A percentile compares a stretch with the other conserved stretches of the same genome.
Conservation (phyloP, 2,797 vertebrate species). For the Hippocampus kuda region DNA sequence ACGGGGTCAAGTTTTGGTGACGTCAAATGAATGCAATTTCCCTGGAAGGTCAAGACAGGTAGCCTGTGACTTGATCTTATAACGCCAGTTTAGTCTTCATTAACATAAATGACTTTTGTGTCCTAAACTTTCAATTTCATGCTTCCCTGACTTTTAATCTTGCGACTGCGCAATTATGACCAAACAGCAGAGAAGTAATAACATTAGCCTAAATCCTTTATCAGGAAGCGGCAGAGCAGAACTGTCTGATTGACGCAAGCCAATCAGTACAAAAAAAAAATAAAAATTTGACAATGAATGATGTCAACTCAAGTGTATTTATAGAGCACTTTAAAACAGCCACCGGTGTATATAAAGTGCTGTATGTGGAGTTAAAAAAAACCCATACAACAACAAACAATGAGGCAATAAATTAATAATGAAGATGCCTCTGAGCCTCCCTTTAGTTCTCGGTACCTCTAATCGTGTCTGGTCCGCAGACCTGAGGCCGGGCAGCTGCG, state of each 20-base stretch:
- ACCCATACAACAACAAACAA: no score
- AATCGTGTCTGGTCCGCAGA: no score
- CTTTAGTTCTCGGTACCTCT: no score
- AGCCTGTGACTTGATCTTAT: neutral
- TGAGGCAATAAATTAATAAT: no score
- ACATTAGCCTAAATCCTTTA: conserved; percentile 1
- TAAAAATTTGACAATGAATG: neutral
- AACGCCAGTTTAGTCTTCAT: neutral
- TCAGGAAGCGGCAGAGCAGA: neutral
- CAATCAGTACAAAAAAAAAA: neutral
- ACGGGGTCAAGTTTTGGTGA: neutral
- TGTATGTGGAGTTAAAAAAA: no score
- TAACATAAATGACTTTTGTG: conserved; percentile 1
- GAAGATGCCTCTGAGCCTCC: no score
- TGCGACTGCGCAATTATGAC: conserved; percentile 1
- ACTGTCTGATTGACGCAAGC: neutral
- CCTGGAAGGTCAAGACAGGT: neutral
- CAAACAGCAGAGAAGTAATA: neutral
- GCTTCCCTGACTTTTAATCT: neutral
- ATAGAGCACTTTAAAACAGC: no score
- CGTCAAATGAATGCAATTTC: neutral
- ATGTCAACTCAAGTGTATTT: no score
- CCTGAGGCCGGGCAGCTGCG: no score
- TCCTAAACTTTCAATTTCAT: conserved; percentile 3
- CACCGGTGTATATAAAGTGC: no score